Conservation (phyloP, 2,797 vertebrate species). For the Artibeus lituratus region DNA sequence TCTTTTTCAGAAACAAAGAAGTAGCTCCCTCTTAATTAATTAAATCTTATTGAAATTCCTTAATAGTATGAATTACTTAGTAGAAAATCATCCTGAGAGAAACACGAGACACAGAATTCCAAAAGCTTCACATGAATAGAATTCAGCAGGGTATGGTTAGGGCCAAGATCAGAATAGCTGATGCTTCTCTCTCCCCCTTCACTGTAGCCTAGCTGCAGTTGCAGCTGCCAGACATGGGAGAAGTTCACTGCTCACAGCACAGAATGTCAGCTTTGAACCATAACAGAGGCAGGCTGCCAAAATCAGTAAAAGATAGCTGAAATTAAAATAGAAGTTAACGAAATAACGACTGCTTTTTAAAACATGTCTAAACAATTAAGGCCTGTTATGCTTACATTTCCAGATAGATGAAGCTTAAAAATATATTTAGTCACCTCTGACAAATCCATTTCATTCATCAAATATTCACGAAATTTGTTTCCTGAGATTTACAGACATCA, state of each 20-base stretch:
- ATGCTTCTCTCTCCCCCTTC: not conserved
- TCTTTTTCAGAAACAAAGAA: slow-evolving; percentile 33
- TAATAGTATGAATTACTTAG: slow-evolving; percentile 48
- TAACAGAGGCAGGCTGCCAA: slow-evolving; percentile 51
- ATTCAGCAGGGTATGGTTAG: not conserved
- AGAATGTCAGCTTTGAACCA: slow-evolving; percentile 51
- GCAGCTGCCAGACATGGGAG: slow-evolving; percentile 26
- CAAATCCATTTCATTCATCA: slow-evolving; percentile 37
- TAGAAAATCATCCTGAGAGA: slow-evolving; percentile 46
- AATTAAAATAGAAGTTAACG: slow-evolving; percentile 55
- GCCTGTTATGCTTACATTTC: slow-evolving; percentile 43
- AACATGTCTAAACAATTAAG: slow-evolving; percentile 43
- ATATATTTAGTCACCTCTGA: slow-evolving; percentile 40
- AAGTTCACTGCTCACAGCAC: not conserved
- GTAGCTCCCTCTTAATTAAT: slow-evolving; percentile 56
- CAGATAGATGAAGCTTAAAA: slow-evolving; percentile 53
- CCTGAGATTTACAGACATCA: slow-evolving; percentile 4
- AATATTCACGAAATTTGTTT: slow-evolving; percentile 40
- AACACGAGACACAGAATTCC: slow-evolving; percentile 48
- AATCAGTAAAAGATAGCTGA: slow-evolving; percentile 55
- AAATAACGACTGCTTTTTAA: slow-evolving; percentile 54
- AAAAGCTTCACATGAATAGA: slow-evolving; percentile 36
- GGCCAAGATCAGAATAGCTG: slow-evolving; percentile 22
- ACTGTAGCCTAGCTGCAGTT: not conserved
- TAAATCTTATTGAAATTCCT: slow-evolving; percentile 44